phyloP scores from a whole-genome alignment of 2,888 invertebrate species.

The Malacosoma neustria region DNA sequence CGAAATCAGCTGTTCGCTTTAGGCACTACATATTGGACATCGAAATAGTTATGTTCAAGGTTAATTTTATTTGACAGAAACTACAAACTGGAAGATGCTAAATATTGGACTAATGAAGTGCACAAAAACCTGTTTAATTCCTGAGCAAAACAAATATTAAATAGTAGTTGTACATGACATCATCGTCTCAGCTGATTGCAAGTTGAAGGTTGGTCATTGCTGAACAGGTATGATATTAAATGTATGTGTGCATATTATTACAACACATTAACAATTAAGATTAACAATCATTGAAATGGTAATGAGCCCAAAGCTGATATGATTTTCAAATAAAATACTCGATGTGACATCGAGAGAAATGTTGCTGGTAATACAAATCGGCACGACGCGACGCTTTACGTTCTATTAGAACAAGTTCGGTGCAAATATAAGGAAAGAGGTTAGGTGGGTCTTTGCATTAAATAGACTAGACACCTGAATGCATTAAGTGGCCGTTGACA shows the following conservation, averaged over 20 bases:
- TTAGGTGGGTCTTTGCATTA: neutral
- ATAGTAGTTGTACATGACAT: constrained; percentile 46
- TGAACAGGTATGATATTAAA: constrained; percentile 15
- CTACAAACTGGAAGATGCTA: constrained; percentile 6
- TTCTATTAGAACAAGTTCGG: no score
- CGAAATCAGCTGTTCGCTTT: constrained; percentile 19
- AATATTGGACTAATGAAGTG: constrained; percentile 7
- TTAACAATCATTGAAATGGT: no score
- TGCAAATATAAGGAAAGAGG: neutral
- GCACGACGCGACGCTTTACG: no score
- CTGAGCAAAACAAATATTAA: constrained; percentile 38
- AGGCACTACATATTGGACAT: constrained; percentile 4
- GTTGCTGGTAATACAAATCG: no score
- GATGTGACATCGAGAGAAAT: no score
- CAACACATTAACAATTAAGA: neutral
- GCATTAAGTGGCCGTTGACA: neutral
- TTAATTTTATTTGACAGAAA: constrained; percentile 5
- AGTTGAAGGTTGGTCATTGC: constrained; percentile 64
- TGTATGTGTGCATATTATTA: constrained; percentile 34
- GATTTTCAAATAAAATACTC: no score
- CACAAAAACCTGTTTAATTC: constrained; percentile 13
- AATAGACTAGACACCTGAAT: neutral
- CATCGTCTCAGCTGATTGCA: constrained; percentile 56
- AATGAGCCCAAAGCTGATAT: no score
- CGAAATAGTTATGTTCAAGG: constrained; percentile 5